Evolutionary conservation across 2,888 invertebrate species (phyloP), one percentile per base, ranked within the genome.

Genomic region (Drosophila pseudotalamancana): DNA sequence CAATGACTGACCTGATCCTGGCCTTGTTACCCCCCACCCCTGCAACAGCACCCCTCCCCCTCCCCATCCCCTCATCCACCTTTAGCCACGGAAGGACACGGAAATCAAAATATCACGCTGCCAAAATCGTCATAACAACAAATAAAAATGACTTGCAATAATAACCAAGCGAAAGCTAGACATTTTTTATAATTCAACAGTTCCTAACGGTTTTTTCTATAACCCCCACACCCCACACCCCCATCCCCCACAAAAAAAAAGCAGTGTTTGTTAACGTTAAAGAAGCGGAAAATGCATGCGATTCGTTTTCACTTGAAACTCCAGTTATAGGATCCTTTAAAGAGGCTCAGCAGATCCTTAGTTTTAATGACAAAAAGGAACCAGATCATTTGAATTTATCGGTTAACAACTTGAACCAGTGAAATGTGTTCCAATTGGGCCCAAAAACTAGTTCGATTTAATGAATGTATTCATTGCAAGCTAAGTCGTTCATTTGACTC

Each of bases 1-100:
- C 56, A 77, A 66, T 73, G 77, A 72, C 66, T 50, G 72, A 72
- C 61, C 72, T n/a, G 72, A 60, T 72, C 56, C 72, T 51, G 56
- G 37, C 62, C 54, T 51, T 40, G 25, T 19, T n/a, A n/a, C n/a
- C n/a, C n/a, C n/a, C n/a, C n/a, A n/a, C 25, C 29, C 9, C 4
- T 27, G 11, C 4, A 39, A 35, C 9, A n/a, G n/a, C 2, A 0
- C 1, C 16, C 39, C 3, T 12, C 12, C 29, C 14, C 19, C n/a
- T 12, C 1, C 43, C n/a, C 4, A 8, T 19, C 29, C 4, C 43
- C n/a, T 29, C 3, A 6, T 14, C 31, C 31, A 31, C 46, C 31
- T 18, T 6, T 31, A 9, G n/a, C 6, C 45, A 31, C 19, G 9
- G 6, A 1, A 9, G 9, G 6, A 4, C 31, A 6, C n/a, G 16